phyloP scores from a whole-genome alignment of 2,888 invertebrate genomes.

The Nipponacmea schrenckii region DNA sequence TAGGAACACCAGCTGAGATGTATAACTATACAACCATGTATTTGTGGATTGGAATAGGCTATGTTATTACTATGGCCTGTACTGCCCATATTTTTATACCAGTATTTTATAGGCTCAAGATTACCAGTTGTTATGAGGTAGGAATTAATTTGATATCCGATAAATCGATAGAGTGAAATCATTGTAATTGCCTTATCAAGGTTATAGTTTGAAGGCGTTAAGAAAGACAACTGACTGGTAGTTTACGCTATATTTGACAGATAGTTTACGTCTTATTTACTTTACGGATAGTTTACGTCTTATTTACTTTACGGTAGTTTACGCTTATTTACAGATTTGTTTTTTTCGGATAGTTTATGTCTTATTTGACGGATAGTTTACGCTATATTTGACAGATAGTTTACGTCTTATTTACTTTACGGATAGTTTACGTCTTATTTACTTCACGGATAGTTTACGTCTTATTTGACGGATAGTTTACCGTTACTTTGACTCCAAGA shows the following conservation, averaged over 20 bases:
- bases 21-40: constrained; percentile 43
- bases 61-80: constrained; percentile 43
- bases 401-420: no score
- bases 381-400: no score
- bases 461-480: no score
- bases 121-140: constrained; percentile 39
- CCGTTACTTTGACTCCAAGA: no score
- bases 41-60: constrained; percentile 31
- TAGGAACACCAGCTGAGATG: constrained; percentile 45
- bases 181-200: constrained; percentile 1
- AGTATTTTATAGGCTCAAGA: constrained; percentile 34
- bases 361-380: no score
- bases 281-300: no score
- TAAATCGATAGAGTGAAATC: not conserved
- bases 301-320: no score
- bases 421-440: no score
- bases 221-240: not conserved
- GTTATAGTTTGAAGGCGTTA: not conserved
- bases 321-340: no score
- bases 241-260: not conserved
- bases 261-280: not conserved
- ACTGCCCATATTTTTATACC: constrained; percentile 32
- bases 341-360: no score
- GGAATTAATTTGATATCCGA: constrained; percentile 6
- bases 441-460: no score